phyloP scores from a whole-genome alignment of 2,113 vertebrate species.

The Amphiprion percula region DNA sequence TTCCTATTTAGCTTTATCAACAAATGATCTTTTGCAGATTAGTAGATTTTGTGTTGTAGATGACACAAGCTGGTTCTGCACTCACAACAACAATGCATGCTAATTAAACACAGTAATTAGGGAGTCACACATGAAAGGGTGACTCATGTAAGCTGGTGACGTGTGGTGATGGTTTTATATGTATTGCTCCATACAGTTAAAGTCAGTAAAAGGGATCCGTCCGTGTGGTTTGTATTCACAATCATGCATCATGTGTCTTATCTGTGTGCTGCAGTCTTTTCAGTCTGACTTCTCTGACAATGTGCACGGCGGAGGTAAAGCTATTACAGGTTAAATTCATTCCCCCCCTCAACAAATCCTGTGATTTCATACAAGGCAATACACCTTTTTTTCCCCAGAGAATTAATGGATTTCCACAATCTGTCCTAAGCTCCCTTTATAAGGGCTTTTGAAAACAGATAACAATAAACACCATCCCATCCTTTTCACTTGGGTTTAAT shows the following conservation, averaged over 20 bases:
- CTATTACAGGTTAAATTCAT: slow-evolving; percentile 90
- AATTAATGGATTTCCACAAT: slow-evolving; percentile 97
- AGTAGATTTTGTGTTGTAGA: slow-evolving; percentile 1
- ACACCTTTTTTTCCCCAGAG: slow-evolving; percentile 86
- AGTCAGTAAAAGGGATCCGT: slow-evolving; percentile 2
- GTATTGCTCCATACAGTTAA: slow-evolving; percentile 8
- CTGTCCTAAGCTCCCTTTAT: slow-evolving; percentile 88
- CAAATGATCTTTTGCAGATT: slow-evolving; percentile 43
- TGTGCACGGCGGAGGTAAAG: slow-evolving; percentile 77
- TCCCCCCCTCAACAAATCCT: slow-evolving; percentile 84
- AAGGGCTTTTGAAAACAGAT: slow-evolving; percentile 90
- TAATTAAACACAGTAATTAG: slow-evolving; percentile 26
- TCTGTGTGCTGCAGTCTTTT: slow-evolving; percentile 76
- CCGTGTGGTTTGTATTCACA: slow-evolving; percentile 42
- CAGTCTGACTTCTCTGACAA: slow-evolving; percentile 78
- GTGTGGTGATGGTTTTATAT: slow-evolving; percentile 31
- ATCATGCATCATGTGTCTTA: slow-evolving; percentile 68
- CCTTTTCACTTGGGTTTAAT: slow-evolving; percentile 86
- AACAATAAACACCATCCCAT: slow-evolving; percentile 87
- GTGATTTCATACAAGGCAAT: slow-evolving; percentile 92
- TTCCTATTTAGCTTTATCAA: slow-evolving; percentile 27
- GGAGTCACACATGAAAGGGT: slow-evolving; percentile 6
- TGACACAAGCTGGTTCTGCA: background rate
- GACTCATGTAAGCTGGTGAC: slow-evolving; percentile 15
- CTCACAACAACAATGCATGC: slow-evolving; percentile 9